Evolutionary conservation across 2,797 vertebrate species (phyloP).

Genomic region (Spinibarbus caldwelli): DNA sequence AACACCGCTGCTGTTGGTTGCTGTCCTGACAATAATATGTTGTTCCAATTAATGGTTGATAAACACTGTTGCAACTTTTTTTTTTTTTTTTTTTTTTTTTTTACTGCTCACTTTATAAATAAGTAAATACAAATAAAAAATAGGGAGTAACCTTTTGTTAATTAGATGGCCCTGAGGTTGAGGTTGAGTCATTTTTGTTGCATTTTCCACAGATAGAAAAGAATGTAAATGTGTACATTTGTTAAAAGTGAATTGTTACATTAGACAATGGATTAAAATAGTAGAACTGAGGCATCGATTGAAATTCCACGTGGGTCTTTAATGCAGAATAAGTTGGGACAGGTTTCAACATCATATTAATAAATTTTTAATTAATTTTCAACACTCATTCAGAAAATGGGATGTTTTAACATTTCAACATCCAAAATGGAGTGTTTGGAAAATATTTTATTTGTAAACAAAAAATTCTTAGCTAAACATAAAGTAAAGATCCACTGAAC

Average conservation of each 20-base stretch:
- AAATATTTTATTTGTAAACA: not conserved
- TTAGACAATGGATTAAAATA: not conserved
- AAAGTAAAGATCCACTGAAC: not conserved
- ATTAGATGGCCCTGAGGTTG: not conserved
- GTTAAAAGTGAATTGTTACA: not conserved
- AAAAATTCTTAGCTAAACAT: not conserved
- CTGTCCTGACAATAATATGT: not conserved
- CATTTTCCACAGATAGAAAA: not conserved
- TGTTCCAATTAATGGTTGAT: no score
- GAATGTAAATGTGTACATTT: not conserved
- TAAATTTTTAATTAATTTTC: not conserved
- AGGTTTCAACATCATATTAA: not conserved
- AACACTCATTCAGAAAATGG: not conserved
- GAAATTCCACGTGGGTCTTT: not conserved
- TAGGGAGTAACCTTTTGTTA: not conserved
- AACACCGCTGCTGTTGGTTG: not conserved
- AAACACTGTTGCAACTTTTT: no score
- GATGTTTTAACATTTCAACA: not conserved
- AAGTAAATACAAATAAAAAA: not conserved
- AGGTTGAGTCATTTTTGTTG: no score
- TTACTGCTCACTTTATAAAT: not conserved
- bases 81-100: not conserved
- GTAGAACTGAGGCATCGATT: no score
- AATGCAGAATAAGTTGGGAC: not conserved
- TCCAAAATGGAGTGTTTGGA: not conserved